phyloP scores from a whole-genome alignment of 2,888 invertebrate species.

The Lottia gigantea region DNA sequence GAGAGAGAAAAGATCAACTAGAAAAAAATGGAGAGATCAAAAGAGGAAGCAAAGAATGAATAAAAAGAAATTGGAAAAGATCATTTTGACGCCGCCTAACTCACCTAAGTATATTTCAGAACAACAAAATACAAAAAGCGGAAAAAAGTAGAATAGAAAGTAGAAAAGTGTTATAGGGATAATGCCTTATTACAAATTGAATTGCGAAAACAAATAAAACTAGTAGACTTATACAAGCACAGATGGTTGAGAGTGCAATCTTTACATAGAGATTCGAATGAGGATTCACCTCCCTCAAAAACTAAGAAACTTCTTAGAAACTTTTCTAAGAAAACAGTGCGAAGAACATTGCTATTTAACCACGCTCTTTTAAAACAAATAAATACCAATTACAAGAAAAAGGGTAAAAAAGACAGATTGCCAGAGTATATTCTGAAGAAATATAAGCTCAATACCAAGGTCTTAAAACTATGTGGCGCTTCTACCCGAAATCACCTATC shows the following conservation, averaged over 20 bases:
- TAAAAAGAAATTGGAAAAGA: background rate
- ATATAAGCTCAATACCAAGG: conserved; percentile 17
- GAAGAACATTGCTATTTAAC: background rate
- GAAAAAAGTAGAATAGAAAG: background rate
- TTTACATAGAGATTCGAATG: background rate
- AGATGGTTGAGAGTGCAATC: background rate
- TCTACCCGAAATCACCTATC: background rate
- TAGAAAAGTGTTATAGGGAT: background rate
- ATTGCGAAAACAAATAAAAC: conserved; percentile 18
- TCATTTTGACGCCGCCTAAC: background rate
- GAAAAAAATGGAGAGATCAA: conserved; percentile 3
- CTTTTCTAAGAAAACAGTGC: background rate
- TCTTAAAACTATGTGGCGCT: background rate
- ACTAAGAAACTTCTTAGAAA: conserved; percentile 8
- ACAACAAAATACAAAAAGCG: too few species aligned
- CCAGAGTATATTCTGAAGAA: conserved; percentile 14
- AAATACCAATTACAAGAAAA: background rate
- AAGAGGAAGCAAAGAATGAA: background rate
- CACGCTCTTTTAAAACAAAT: background rate
- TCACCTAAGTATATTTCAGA: too few species aligned
- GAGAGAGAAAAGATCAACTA: conserved; percentile 10
- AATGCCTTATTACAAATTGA: background rate
- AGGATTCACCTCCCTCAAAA: conserved; percentile 10
- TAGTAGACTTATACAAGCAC: background rate
- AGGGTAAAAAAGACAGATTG: too few species aligned